Evolutionary conservation across 2,888 invertebrate species (phyloP).

Genomic region (Patella pellucida): DNA sequence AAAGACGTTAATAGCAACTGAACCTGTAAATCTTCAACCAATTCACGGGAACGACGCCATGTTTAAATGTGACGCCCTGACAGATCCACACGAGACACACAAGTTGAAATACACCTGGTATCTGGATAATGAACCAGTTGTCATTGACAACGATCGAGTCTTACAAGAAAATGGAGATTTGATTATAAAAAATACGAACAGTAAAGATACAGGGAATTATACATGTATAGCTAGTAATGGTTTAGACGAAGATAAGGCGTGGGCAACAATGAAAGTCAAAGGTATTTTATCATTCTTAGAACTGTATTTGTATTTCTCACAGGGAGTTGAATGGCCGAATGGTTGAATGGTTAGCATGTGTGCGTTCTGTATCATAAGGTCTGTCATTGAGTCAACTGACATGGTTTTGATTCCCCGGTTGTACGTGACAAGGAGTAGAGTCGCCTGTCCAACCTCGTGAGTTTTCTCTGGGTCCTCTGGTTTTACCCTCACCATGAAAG

Average conservation of each 20-base stretch:
- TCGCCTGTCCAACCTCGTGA: no score
- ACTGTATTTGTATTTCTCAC: no score
- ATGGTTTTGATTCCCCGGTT: no score
- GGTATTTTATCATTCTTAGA: slow-evolving; percentile 72
- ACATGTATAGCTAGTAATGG: slow-evolving; percentile 93
- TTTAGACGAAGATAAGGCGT: slow-evolving; percentile 86
- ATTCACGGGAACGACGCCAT: slow-evolving; percentile 40
- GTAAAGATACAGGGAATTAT: slow-evolving; percentile 89
- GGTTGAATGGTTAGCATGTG: no score
- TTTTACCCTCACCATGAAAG: no score
- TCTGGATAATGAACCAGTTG: slow-evolving; percentile 47
- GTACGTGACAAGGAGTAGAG: no score
- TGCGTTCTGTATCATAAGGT: no score
- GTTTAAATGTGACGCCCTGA: slow-evolving; percentile 57
- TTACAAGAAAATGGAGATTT: slow-evolving; percentile 44
- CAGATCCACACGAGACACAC: slow-evolving; percentile 51
- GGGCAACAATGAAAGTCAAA: slow-evolving; percentile 92
- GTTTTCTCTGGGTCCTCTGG: no score
- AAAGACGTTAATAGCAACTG: slow-evolving; percentile 47
- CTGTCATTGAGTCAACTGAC: no score
- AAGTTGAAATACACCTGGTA: slow-evolving; percentile 73
- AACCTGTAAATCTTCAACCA: slow-evolving; percentile 40
- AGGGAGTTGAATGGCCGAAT: no score
- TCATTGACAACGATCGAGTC: slow-evolving; percentile 38
- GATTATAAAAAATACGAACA: slow-evolving; percentile 44